Conservation (phyloP, 2,888 invertebrate genomes). For the Campoplex nolae region DNA sequence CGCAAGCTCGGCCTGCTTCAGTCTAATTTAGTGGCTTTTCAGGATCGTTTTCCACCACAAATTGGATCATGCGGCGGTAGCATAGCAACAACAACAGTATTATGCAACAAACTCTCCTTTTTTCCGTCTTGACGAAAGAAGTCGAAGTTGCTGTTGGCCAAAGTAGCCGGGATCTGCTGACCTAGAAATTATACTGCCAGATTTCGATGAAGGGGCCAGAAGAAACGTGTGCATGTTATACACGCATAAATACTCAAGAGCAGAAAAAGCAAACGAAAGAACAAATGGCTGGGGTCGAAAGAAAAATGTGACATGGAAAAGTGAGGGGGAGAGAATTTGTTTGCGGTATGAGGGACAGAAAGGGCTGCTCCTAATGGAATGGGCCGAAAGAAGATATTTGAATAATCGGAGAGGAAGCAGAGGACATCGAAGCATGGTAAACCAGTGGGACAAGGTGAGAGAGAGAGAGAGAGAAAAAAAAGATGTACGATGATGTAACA, state of each 20-base stretch:
- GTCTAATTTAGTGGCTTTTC: slow-evolving; percentile 30
- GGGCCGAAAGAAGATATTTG: neutral
- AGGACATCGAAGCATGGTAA: neutral
- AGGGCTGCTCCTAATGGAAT: neutral
- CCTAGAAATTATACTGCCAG: neutral
- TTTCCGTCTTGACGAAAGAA: neutral
- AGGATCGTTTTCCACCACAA: neutral
- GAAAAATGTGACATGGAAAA: neutral
- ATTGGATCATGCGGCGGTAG: neutral
- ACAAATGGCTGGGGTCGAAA: neutral
- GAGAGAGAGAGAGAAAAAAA: neutral
- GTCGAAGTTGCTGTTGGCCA: neutral
- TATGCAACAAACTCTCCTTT: neutral
- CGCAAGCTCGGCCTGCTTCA: neutral
- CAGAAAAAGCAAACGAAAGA: neutral
- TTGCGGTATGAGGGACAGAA: too few species aligned
- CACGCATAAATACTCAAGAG: neutral
- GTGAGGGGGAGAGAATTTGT: neutral
- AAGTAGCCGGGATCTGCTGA: neutral
- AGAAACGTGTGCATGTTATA: neutral
- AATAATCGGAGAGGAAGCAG: neutral
- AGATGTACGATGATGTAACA: neutral
- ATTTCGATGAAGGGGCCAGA: neutral
- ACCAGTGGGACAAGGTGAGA: neutral
- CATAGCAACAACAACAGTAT: neutral